Conservation (phyloP, 2,797 vertebrate species). For the Megaceryle alcyon region DNA sequence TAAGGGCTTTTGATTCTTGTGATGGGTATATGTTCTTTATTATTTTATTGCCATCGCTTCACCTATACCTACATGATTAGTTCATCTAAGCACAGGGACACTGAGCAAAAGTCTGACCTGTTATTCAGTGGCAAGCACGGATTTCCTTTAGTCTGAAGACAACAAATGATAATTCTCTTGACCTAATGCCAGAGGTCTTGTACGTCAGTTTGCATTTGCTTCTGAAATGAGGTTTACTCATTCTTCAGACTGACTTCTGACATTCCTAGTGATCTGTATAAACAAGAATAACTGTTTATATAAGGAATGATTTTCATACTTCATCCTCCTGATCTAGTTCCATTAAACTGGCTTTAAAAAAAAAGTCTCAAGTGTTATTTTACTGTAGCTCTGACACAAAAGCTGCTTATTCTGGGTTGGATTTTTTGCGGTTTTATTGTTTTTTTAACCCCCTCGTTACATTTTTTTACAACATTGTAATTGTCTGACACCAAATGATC, state of each 20-base stretch:
- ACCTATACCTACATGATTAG: neutral
- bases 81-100: neutral
- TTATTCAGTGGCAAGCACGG: neutral
- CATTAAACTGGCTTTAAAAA: neutral
- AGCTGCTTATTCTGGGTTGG: rapidly evolving
- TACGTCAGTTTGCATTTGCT: neutral
- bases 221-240: neutral
- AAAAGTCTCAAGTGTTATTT: neutral
- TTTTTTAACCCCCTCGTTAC: neutral
- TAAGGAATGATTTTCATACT: neutral
- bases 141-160: neutral
- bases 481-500: neutral
- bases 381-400: neutral
- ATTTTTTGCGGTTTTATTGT: neutral
- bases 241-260: conserved; percentile 5
- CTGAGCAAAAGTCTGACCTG: neutral
- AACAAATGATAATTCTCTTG: neutral
- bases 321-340: neutral
- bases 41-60: neutral
- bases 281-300: neutral
- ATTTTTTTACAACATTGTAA: neutral
- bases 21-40: neutral
- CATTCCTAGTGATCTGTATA: neutral
- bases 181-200: neutral
- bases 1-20: neutral